These are phyloP conservation scores for Acanthosepion lycidas DNA, from an alignment of 2,888 invertebrate genomes.

Conservation along the genomic window DNA sequence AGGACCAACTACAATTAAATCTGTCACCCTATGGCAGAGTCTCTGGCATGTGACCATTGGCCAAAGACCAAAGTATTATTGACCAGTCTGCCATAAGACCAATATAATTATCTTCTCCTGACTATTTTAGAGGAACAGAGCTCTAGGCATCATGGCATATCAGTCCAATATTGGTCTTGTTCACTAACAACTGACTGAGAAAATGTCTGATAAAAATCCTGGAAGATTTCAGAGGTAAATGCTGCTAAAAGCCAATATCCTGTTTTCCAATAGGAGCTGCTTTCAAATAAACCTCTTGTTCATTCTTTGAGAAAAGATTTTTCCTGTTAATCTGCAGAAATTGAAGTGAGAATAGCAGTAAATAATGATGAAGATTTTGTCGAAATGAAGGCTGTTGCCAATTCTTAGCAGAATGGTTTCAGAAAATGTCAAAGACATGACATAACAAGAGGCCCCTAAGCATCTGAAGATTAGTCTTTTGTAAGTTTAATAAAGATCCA, in stretches of 20 bases:
- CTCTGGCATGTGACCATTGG: neutral
- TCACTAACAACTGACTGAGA: neutral
- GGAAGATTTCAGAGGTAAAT: neutral
- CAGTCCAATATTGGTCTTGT: neutral
- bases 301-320: neutral
- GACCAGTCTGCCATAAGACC: neutral
- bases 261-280: neutral
- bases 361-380: no score
- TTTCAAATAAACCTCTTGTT: neutral
- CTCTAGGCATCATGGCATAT: neutral
- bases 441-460: no score
- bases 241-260: neutral
- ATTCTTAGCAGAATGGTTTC: no score
- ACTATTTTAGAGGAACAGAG: neutral
- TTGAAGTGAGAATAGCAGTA: no score
- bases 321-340: neutral
- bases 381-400: no score
- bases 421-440: no score
- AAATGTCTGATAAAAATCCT: neutral
- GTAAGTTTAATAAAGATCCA: no score
- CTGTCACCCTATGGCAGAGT: neutral
- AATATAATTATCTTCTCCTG: neutral
- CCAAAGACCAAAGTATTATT: neutral
- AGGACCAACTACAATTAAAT: neutral
- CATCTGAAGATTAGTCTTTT: no score